Conservation (phyloP, 2,797 vertebrate species). For the Tragopan temminckii region DNA sequence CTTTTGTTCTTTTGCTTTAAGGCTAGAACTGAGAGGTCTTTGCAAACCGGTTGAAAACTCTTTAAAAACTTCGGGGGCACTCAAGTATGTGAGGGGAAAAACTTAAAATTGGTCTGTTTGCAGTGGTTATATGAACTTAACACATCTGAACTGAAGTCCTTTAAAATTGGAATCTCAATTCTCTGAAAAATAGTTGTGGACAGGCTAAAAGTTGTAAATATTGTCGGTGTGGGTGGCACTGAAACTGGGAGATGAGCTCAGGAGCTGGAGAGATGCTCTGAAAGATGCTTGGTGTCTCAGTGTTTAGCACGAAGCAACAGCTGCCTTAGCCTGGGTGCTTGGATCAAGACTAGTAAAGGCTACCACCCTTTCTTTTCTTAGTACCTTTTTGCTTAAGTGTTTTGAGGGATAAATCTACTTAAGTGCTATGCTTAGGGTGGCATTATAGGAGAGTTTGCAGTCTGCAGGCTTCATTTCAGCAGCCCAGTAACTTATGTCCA, state of each 20-base stretch:
- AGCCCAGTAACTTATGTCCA: background rate
- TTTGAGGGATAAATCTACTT: background rate
- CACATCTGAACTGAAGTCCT: background rate
- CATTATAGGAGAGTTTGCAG: background rate
- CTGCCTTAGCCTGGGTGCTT: background rate
- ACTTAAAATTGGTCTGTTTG: background rate
- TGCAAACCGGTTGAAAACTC: background rate
- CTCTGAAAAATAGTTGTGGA: background rate
- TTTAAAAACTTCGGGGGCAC: background rate
- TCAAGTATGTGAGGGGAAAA: background rate
- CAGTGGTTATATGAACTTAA: background rate
- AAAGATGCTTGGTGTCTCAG: background rate
- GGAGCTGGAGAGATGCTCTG: background rate
- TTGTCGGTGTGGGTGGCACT: background rate
- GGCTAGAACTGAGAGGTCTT: background rate
- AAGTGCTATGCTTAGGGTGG: background rate
- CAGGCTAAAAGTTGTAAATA: background rate
- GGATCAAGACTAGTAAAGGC: background rate
- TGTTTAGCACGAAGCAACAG: background rate
- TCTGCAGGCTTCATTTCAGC: background rate
- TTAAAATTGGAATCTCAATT: background rate
- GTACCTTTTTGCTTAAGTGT: background rate
- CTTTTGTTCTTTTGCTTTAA: background rate
- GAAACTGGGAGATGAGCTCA: background rate
- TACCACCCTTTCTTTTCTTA: background rate